Evolutionary conservation across 2,888 invertebrate genomes (phyloP).

Genomic region (Callimorpha dominula): DNA sequence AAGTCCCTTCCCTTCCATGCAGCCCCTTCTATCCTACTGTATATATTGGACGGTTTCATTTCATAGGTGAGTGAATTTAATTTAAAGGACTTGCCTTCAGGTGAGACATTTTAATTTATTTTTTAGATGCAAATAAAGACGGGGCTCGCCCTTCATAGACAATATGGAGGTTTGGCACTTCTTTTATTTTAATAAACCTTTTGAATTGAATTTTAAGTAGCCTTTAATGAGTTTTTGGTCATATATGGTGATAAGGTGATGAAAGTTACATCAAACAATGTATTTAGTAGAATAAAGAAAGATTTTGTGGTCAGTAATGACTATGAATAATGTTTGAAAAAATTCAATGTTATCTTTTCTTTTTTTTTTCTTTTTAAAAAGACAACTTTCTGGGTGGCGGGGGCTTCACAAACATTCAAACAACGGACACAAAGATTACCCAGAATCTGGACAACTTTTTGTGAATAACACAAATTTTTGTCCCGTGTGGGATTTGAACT

Average conservation of each 20-base stretch:
- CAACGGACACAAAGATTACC: too few species aligned
- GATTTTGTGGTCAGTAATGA: too few species aligned
- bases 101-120: conserved; percentile 28
- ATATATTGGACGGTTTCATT: conserved; percentile 35
- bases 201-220: conserved; percentile 1
- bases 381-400: too few species aligned
- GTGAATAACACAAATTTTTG: too few species aligned
- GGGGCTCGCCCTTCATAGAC: not conserved
- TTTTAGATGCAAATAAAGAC: conserved; percentile 10
- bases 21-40: not conserved
- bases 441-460: too few species aligned
- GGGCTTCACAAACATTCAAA: too few species aligned
- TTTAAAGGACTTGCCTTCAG: conserved; percentile 19
- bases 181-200: not conserved
- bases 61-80: conserved; percentile 40
- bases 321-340: too few species aligned
- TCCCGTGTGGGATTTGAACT: too few species aligned
- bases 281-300: too few species aligned
- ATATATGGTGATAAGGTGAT: not conserved
- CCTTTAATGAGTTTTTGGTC: conserved; percentile 8
- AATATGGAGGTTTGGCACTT: not conserved
- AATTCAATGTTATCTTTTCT: too few species aligned
- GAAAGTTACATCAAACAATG: not conserved
- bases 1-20: conserved; percentile 17
- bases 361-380: too few species aligned